Conservation (phyloP, 1,140 invertebrate species). For the Periplaneta americana region DNA sequence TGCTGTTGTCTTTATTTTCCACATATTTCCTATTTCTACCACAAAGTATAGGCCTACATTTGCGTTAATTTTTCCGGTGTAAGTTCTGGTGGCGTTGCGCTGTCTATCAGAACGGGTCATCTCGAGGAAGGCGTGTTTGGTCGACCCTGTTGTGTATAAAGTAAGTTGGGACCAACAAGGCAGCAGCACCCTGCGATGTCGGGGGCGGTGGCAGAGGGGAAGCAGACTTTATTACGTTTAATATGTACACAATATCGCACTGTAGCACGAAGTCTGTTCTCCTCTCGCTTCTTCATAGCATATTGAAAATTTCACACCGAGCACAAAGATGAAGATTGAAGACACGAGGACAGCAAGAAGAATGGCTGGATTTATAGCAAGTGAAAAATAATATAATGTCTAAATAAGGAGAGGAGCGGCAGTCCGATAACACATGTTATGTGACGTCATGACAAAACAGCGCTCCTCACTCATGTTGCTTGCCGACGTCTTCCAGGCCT, state of each 20-base stretch:
- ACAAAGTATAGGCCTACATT: no score
- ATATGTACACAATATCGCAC: background rate
- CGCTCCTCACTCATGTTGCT: no score
- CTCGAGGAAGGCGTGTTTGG: no score
- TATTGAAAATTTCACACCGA: background rate
- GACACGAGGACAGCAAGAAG: background rate
- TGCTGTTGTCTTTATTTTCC: no score
- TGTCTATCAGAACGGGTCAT: no score
- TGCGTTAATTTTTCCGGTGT: no score
- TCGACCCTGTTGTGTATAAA: background rate
- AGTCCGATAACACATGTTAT: no score
- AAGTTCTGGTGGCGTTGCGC: no score
- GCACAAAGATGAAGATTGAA: background rate
- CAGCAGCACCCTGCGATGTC: background rate
- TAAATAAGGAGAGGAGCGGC: no score
- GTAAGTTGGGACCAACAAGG: background rate
- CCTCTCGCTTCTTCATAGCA: background rate
- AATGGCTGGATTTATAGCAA: background rate
- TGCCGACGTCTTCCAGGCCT: no score
- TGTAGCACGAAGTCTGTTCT: background rate
- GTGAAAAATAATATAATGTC: background rate
- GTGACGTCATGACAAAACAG: background rate
- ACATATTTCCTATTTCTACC: no score
- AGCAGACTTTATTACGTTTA: background rate
- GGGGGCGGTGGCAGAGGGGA: background rate